Base-by-base conservation (phyloP, 2,113 vertebrate species). In the Corythornis cristatus region DNA sequence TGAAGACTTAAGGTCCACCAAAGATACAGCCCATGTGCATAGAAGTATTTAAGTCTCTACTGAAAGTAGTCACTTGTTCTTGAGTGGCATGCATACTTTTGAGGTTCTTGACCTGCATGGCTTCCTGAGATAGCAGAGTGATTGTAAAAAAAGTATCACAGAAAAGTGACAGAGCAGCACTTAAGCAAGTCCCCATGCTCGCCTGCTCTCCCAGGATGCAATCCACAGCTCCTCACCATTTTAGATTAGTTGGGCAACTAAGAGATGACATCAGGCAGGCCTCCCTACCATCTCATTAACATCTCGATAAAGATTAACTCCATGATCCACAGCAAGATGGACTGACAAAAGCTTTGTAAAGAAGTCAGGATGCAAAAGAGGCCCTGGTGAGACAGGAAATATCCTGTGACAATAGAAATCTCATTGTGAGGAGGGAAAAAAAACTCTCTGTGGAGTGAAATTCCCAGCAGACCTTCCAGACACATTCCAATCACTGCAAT, bases 221-320 rank as follows among this genome's bases (percentile, higher is more conserved):
- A 65, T 58, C 66, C 33, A 53, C 0, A 0, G 72, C 46, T 89
- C 25, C 74, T 82, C 13, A 80, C 91, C 82, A 93, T 94, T 87
- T 96, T 91, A 95, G 89, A 93, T 60, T 60, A 80, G 82, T 87
- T 51, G 74, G 64, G 33, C 46, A 77, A 92, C 43, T 40, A 51
- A 29, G 46, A 96, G 60, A 89, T 77, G 78, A 83, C 95, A 92
- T 93, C 93, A 94, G 74, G 67, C 7, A 42, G 71, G 35, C 86
- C 48, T 89, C 67, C 43, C 84, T 83, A 89, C 78, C 75, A 92
- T 61, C 81, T 93, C 84, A 92, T 93, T 96, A 94, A 56, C 67
- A 94, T 93, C 67, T 85, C 6, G 26, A 89, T 87, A 76, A 91
- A 92, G 72, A 93, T 78, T 86, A 81, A 87, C 91, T 85, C 60